Evolutionary conservation across 2,888 invertebrate genomes (phyloP).

Genomic region (Deroplatys truncata): DNA sequence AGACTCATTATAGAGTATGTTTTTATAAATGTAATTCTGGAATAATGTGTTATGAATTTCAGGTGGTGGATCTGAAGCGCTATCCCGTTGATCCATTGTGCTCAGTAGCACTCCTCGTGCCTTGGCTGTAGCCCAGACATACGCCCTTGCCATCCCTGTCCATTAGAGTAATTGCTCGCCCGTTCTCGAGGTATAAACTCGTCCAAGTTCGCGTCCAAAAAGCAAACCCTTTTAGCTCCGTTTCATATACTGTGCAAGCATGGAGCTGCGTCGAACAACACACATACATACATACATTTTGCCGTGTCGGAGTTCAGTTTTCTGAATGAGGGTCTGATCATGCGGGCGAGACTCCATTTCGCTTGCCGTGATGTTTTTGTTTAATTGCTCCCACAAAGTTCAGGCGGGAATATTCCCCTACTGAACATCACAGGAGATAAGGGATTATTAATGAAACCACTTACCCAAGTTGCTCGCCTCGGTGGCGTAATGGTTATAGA

Average conservation of each 20-base stretch:
- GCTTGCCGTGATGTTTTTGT: background rate
- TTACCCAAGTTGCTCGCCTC: background rate
- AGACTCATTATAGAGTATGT: too few relatives aligned
- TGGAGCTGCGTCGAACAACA: background rate
- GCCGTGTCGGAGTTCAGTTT: background rate
- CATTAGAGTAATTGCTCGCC: slow-evolving; percentile 12
- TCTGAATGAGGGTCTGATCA: background rate
- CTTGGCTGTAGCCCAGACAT: background rate
- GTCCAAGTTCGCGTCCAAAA: slow-evolving; percentile 7
- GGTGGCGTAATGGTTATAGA: background rate
- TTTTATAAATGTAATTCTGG: background rate
- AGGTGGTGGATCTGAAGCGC: background rate
- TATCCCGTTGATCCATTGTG: background rate
- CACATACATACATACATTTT: background rate
- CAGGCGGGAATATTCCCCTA: background rate
- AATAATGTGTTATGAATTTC: background rate
- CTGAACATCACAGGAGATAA: background rate
- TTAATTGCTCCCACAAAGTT: background rate
- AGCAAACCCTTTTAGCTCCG: slow-evolving; percentile 4
- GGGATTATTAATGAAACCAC: background rate
- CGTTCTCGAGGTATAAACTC: background rate
- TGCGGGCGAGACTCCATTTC: background rate
- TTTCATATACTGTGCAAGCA: background rate
- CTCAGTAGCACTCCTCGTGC: background rate
- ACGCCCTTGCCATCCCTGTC: background rate